Percentiles rank a stretch among this genome's conserved stretches.
These are phyloP conservation scores for Orchesella flavescens DNA, from an alignment of 2,888 invertebrate species.

Conservation along the genomic window DNA sequence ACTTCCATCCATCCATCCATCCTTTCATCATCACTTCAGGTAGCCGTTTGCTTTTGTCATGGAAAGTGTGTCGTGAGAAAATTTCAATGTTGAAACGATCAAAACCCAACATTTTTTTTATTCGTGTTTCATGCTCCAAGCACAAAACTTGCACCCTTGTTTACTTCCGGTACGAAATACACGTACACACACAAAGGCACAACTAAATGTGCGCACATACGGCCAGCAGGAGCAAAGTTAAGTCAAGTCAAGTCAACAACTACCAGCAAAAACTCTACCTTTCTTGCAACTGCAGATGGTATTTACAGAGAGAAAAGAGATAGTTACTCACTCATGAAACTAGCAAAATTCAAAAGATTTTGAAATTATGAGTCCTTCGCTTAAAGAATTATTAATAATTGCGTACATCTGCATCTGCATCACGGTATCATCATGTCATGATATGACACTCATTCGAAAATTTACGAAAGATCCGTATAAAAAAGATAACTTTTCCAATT, in stretches of 20 bases:
- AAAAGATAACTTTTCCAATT: no score
- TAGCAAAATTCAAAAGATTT: no score
- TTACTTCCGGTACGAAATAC: slow-evolving; percentile 9
- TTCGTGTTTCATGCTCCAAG: background rate
- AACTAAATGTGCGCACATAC: background rate
- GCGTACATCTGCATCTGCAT: no score
- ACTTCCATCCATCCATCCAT: no score
- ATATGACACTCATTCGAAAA: no score
- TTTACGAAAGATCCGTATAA: no score
- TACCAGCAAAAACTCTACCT: background rate
- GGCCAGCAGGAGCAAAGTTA: slow-evolving; percentile 6
- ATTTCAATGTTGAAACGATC: slow-evolving; percentile 31
- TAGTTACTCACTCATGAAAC: no score
- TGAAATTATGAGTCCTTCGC: no score
- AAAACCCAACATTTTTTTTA: background rate
- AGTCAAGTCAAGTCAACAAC: no score
- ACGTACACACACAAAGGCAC: background rate
- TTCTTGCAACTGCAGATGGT: background rate
- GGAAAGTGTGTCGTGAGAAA: slow-evolving; percentile 50
- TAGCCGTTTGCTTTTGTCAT: background rate
- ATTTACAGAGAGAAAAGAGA: background rate
- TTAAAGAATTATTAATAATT: no score
- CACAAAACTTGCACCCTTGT: background rate
- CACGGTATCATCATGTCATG: no score
- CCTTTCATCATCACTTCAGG: background rate